These are phyloP conservation scores for Apostichopus californicus DNA, from an alignment of 35 echinoderm and acorn worm species.

Conservation along the genomic window DNA sequence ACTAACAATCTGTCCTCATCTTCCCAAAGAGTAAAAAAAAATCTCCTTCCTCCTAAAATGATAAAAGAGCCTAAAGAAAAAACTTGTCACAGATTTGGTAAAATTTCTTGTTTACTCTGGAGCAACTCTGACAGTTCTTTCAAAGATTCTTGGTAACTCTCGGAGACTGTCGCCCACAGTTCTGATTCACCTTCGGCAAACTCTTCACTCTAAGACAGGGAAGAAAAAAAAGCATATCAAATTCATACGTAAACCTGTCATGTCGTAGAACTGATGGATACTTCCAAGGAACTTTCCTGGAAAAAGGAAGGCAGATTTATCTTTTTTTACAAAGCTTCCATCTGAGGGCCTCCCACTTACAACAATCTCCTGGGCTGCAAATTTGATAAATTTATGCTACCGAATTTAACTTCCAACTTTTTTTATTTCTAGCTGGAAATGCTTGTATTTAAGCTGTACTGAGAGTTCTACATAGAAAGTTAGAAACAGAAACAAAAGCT, in stretches of 20 bases:
- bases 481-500: no score
- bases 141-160: constrained; percentile 84
- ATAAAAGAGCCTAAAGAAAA: neutral
- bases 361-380: no score
- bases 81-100: constrained; percentile 66
- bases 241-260: no score
- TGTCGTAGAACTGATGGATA: neutral
- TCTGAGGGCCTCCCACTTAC: no score
- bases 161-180: constrained; percentile 75
- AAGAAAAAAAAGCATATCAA: constrained; percentile 6
- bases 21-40: neutral
- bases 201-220: neutral
- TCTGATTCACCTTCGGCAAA: constrained; percentile 40
- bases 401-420: no score
- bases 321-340: no score
- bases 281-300: neutral
- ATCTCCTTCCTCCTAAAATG: neutral
- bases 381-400: no score
- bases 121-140: constrained; percentile 81
- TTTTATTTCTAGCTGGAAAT: no score
- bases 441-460: no score
- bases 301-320: no score
- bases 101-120: constrained; percentile 74
- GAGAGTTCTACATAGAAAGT: no score
- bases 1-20: neutral